Conservation (phyloP, 2,888 invertebrate genomes). For the Auanema freiburgensis region DNA sequence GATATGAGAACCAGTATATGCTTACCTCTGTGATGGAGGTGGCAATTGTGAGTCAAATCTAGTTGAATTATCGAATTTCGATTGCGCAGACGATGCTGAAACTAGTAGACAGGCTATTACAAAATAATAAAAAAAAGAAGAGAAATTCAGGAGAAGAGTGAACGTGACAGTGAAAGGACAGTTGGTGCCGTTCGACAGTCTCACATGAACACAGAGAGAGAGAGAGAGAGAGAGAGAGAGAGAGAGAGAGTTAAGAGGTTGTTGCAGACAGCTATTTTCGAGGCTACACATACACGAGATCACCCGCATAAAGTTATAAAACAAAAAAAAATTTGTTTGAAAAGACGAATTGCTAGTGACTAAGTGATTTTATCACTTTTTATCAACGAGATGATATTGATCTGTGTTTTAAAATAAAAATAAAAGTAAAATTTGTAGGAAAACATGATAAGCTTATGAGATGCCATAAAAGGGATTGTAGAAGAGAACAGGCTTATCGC, state of each 20-base stretch:
- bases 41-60: constrained; percentile 5
- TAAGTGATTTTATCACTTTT: background rate
- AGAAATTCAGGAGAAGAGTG: background rate
- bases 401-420: constrained; percentile 2
- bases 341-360: background rate
- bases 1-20: constrained; percentile 1
- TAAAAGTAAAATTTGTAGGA: background rate
- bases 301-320: background rate
- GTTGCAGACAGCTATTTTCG: background rate
- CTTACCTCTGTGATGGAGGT: constrained; percentile 9
- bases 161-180: constrained; percentile 1
- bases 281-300: background rate
- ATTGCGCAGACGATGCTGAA: background rate
- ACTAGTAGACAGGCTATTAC: background rate
- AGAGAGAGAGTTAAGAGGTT: no score
- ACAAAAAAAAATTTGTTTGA: constrained; percentile 3
- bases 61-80: background rate
- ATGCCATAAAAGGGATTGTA: background rate
- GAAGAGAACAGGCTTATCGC: background rate
- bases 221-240: no score
- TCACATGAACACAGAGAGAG: no score
- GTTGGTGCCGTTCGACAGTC: background rate
- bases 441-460: constrained; percentile 2
- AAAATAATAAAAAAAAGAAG: background rate
- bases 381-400: background rate